Evolutionary conservation across 2,888 invertebrate genomes (phyloP), one percentile per base, ranked within the genome.

Genomic region (Drosophila nr. perissopoda): DNA sequence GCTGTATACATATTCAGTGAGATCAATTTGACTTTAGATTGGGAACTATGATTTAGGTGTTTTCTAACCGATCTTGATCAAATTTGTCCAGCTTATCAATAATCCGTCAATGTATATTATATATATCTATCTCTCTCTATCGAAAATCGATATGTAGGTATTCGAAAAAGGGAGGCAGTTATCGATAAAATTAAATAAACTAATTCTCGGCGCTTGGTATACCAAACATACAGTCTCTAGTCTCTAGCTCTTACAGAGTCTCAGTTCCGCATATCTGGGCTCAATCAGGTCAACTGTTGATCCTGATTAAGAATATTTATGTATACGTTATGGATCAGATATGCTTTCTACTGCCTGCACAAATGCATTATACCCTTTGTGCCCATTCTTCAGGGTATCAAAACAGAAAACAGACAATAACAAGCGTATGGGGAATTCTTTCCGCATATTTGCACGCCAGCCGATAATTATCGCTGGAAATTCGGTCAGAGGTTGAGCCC

Each of bases 371-470:
- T 25, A 45, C 45, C 45, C 45, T 25, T 45, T 25, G 2, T 8
- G 8, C 0, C 8, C 4, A 45, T 16, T 45, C 25, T 4, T 0
- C 2, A 27, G 45, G 27, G 45, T 49, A 51, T 25, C 42, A 62
- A n/a, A 58, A 52, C 31, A 66, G 64, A 36, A 58, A 42, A 63
- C 42, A 59, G 18, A 66, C 75, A 76, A 76, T 65, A 77, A 73
- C 67, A 66, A 69, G 63, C 67, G 48, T 31, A 64, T 62, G 57
- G 63, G 71, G 72, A 65, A 77, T 74, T 76, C 77, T 82, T 82
- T 84, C 77, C 89, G 89, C 92, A 91, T 91, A 91, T 91, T 91
- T 91, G 91, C 91, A 91, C 91, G 91, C 91, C 78, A 91, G 90
- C 82, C 87, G 91, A 92, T 91, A 91, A 89, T 91, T 92, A 91